These are phyloP conservation scores for Sinosuthora webbiana DNA, from an alignment of 2,113 vertebrate genomes.

Conservation along the genomic window DNA sequence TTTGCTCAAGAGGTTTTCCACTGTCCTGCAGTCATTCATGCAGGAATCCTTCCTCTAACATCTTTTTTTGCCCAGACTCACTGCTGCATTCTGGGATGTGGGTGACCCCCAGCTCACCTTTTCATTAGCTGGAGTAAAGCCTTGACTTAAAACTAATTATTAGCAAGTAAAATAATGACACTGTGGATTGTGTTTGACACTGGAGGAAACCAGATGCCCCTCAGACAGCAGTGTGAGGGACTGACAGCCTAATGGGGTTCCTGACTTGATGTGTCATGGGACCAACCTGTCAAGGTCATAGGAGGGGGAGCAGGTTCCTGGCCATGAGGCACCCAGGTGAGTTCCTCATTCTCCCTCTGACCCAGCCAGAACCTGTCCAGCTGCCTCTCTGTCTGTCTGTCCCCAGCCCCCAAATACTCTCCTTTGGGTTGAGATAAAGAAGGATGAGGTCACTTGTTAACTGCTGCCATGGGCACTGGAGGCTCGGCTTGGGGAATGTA, in stretches of 20 bases:
- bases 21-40: background rate
- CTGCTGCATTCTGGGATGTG: background rate
- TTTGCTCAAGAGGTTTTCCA: background rate
- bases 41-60: background rate
- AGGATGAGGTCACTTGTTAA: background rate
- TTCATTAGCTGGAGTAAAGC: background rate
- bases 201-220: constrained; percentile 28
- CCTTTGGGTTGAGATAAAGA: background rate
- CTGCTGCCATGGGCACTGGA: background rate
- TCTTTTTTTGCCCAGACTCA: background rate
- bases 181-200: background rate
- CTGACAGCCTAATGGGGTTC: background rate
- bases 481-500: rapidly evolving
- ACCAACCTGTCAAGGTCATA: background rate
- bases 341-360: background rate
- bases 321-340: background rate
- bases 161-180: background rate
- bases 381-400: background rate
- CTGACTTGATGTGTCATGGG: background rate
- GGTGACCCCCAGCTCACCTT: background rate
- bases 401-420: rapidly evolving
- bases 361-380: background rate
- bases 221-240: background rate
- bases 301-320: background rate
- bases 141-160: constrained; percentile 16